phyloP scores from a whole-genome alignment of 2,888 invertebrate species.

The Zootermopsis nevadensis region DNA sequence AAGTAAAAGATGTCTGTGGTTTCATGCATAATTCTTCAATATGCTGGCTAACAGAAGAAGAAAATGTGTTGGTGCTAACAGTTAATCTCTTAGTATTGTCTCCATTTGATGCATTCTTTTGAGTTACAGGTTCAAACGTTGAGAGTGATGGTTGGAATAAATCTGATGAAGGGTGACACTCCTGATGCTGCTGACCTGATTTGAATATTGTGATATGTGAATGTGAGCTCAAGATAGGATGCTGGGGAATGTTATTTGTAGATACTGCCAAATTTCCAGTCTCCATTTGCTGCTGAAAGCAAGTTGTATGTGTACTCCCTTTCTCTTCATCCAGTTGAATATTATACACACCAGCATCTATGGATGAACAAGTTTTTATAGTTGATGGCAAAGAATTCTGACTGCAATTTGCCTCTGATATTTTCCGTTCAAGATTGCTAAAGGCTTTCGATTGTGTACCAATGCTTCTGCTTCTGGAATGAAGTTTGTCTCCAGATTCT shows the following conservation, averaged over 20 bases:
- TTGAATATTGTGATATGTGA: not conserved
- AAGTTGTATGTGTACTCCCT: not conserved
- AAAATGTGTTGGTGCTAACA: not conserved
- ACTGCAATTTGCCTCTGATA: not conserved
- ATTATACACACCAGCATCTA: slow-evolving; percentile 6
- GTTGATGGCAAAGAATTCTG: slow-evolving; percentile 5
- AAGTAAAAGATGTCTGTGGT: slow-evolving; percentile 2
- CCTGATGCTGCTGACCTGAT: slow-evolving; percentile 6
- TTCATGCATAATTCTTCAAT: not conserved
- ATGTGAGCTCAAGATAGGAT: not conserved
- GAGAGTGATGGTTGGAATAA: not conserved
- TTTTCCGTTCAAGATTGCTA: not conserved
- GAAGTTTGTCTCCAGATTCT: not conserved
- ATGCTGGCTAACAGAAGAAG: not conserved
- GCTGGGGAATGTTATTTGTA: not conserved
- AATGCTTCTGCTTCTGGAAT: slow-evolving; percentile 17
- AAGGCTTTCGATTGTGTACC: slow-evolving; percentile 6
- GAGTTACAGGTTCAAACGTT: slow-evolving; percentile 14
- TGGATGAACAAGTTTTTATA: not conserved
- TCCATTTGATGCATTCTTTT: not conserved
- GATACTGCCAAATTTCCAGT: not conserved
- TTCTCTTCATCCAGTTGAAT: not conserved
- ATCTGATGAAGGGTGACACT: not conserved
- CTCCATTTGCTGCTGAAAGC: not conserved
- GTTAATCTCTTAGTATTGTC: slow-evolving; percentile 14